Evolutionary conservation across 2,888 invertebrate genomes (phyloP), one percentile per base, ranked within the genome.

Genomic region (Agrochola circellaris): DNA sequence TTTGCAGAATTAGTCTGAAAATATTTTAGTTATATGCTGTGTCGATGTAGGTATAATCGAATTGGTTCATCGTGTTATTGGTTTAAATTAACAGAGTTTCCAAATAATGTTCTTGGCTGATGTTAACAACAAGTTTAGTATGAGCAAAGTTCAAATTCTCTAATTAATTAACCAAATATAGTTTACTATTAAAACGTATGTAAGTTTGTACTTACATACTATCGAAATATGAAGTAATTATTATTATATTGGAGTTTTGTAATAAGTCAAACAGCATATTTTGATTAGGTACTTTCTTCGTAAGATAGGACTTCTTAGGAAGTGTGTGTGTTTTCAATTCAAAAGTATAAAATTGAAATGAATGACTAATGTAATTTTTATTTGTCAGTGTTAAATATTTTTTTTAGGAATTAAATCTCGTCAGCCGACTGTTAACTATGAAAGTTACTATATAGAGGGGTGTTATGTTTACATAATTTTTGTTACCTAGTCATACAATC

Each of bases 161-260:
- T 62, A 70, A 79, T 77, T 75, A 75, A 80, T 84, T 73, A 73
- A 84, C 75, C 64, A 54, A 75, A 78, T 70, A 61, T 75, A 71
- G 65, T 75, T 75, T 48, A 45, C 11, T 61, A 75, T 58, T 75
- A 75, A 64, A 75, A 58, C 58, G 15, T 66, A 15, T 1, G 17
- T 54, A 7, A 60, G 42, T 81, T 51, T 51, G 0, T n/a, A 30
- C 0, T 34, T n/a, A n/a, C n/a, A 23, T 54, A 20, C 5, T 58
- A 15, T 60, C 30, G 26, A 60, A 60, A 60, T 58, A 30, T 30
- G 26, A 30, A 60, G 26, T 60, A 60, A 60, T 60, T 60, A 60
- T 30, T 60, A 30, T 60, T 17, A 60, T 30, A 30, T 15, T 8
- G 17, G 8, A 60, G 30, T 30, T 58, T 60, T 3, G 60, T 30